A percentile compares a stretch with the other conserved stretches of the same genome.
phyloP scores from a whole-genome alignment of 2,888 invertebrate species.

The Caradrina clavipalpis region DNA sequence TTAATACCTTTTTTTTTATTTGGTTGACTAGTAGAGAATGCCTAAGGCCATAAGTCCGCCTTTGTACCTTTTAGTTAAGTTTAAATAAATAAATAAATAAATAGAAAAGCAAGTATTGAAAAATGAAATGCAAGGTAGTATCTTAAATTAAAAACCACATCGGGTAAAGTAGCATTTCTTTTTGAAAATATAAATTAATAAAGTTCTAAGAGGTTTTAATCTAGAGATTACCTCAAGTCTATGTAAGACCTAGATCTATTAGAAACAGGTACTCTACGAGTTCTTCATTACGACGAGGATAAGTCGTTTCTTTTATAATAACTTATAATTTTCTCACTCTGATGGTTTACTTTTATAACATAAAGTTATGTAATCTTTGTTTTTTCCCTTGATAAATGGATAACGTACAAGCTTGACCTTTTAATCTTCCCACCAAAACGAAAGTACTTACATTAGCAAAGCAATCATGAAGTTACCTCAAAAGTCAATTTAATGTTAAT shows the following conservation, averaged over 20 bases:
- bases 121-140: too few relatives aligned
- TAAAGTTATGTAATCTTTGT: not conserved
- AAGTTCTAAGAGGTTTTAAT: not conserved
- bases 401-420: conserved; percentile 2
- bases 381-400: not conserved
- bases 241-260: conserved; percentile 19
- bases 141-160: not conserved
- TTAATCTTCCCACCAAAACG: not conserved
- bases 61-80: too few relatives aligned
- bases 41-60: too few relatives aligned
- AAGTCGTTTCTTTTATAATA: conserved; percentile 34
- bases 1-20: too few relatives aligned
- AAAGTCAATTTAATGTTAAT: conserved; percentile 10
- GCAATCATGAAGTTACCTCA: not conserved
- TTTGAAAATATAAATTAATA: too few relatives aligned
- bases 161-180: too few relatives aligned
- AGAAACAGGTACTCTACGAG: conserved; percentile 21
- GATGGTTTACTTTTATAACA: not conserved
- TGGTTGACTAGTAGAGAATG: too few relatives aligned
- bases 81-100: too few relatives aligned
- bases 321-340: conserved; percentile 29
- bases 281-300: conserved; percentile 18
- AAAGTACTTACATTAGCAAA: not conserved
- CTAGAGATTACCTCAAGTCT: not conserved
- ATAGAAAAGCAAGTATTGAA: too few relatives aligned